A percentile compares a stretch with the other conserved stretches of the same genome.
Conservation (phyloP, 2,113 vertebrate species). For the Chaetops frenatus region DNA sequence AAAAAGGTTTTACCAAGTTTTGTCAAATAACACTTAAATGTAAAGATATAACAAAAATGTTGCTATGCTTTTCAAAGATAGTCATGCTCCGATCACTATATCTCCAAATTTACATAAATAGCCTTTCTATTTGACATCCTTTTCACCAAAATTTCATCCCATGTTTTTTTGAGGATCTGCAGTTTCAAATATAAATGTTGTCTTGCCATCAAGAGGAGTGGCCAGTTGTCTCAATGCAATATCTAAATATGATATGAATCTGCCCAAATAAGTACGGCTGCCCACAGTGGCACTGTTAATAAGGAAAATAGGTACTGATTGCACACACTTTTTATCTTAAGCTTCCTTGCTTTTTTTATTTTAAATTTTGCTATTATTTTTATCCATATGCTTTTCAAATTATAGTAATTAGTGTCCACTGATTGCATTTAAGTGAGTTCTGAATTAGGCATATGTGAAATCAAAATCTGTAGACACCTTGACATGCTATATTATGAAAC, state of each 20-base stretch:
- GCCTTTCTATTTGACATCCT: neutral
- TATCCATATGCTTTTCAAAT: neutral
- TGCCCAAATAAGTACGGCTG: neutral
- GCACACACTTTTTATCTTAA: neutral
- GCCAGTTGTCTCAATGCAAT: neutral
- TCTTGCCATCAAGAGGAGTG: neutral
- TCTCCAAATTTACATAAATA: neutral
- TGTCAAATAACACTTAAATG: neutral
- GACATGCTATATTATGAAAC: neutral
- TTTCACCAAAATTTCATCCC: neutral
- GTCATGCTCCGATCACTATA: neutral
- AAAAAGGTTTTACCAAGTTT: neutral
- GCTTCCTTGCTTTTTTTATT: neutral
- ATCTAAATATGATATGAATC: neutral
- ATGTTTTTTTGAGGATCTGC: neutral
- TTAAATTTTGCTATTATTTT: neutral
- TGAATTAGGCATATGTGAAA: neutral
- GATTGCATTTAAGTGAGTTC: neutral
- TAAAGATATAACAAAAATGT: neutral
- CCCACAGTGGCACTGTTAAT: neutral
- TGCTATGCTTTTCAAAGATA: neutral
- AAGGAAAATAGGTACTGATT: neutral
- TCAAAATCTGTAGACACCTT: neutral
- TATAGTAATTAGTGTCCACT: neutral
- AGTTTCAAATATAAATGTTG: neutral